These are phyloP conservation scores for Tiphia femorata DNA, from an alignment of 2,888 invertebrate species.

Conservation along the genomic window DNA sequence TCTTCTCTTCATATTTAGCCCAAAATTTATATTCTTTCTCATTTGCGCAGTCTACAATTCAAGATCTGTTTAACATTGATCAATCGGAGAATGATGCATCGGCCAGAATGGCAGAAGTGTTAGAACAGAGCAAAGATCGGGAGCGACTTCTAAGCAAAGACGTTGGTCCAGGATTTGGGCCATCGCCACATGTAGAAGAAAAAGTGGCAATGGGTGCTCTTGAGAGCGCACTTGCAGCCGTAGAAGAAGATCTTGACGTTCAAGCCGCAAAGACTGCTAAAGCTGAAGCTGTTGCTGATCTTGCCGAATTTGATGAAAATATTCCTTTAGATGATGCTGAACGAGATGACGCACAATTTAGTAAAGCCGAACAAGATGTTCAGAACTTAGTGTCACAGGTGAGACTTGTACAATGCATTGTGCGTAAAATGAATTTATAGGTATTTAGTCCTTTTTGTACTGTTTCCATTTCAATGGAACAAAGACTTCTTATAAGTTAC, in stretches of 20 bases:
- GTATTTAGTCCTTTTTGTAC: conserved; percentile 6
- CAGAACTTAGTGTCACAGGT: conserved; percentile 80
- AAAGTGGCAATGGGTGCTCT: conserved; percentile 76
- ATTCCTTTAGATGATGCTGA: conserved; percentile 85
- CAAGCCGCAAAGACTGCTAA: conserved; percentile 90
- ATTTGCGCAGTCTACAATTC: conserved; percentile 81
- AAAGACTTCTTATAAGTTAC: neutral
- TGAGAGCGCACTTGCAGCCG: conserved; percentile 88
- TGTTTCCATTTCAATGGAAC: neutral
- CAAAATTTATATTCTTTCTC: conserved; percentile 40
- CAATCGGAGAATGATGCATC: conserved; percentile 74
- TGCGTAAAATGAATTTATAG: conserved; percentile 1
- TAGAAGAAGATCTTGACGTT: conserved; percentile 96
- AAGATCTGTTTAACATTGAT: conserved; percentile 89
- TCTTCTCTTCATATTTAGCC: neutral
- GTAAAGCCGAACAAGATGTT: conserved; percentile 81
- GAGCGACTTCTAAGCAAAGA: conserved; percentile 63
- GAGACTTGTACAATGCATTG: conserved; percentile 63
- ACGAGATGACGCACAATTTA: conserved; percentile 73
- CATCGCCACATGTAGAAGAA: conserved; percentile 68
- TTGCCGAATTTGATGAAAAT: conserved; percentile 96
- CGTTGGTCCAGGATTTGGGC: conserved; percentile 31
- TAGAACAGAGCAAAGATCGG: conserved; percentile 71
- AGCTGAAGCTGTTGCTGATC: conserved; percentile 89
- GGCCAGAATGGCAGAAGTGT: conserved; percentile 73